Percentiles rank a stretch among this genome's conserved stretches.
These are phyloP conservation scores for Ectemnius cavifrons DNA, from an alignment of 2,888 invertebrate species.

Conservation along the genomic window DNA sequence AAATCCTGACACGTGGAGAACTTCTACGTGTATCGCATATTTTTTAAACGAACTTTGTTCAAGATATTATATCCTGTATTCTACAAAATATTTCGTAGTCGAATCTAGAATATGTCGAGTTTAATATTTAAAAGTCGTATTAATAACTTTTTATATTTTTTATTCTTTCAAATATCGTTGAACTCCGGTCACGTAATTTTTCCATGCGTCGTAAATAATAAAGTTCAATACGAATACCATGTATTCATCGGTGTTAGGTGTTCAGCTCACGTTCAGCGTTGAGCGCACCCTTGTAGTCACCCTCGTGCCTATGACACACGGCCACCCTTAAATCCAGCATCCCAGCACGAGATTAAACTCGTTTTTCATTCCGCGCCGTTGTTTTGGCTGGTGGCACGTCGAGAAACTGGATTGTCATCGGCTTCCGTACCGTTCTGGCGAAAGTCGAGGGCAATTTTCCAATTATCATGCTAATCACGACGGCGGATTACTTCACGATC, in stretches of 20 bases:
- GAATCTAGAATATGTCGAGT: no score
- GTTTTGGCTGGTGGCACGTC: slow-evolving; percentile 50
- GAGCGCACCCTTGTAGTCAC: slow-evolving; percentile 27
- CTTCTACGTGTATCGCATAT: no score
- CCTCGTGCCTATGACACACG: slow-evolving; percentile 46
- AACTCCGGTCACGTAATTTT: slow-evolving; percentile 10
- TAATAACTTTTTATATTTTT: no score
- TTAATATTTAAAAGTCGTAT: no score
- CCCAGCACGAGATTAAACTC: slow-evolving; percentile 58
- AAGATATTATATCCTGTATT: no score
- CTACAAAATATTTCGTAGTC: no score
- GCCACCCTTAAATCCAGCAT: slow-evolving; percentile 50
- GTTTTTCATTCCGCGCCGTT: slow-evolving; percentile 56
- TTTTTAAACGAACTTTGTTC: no score
- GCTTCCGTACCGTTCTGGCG: background rate
- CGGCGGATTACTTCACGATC: slow-evolving; percentile 1
- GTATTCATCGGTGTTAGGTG: slow-evolving; percentile 32
- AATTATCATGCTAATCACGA: slow-evolving; percentile 41
- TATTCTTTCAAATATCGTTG: no score
- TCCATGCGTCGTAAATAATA: slow-evolving; percentile 21
- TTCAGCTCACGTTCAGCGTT: slow-evolving; percentile 17
- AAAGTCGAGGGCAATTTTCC: slow-evolving; percentile 40
- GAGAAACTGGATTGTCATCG: slow-evolving; percentile 42
- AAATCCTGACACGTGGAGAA: no score
- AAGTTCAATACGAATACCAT: slow-evolving; percentile 25